phyloP scores from a whole-genome alignment of 2,113 vertebrate genomes.

The Melierax canorus region DNA sequence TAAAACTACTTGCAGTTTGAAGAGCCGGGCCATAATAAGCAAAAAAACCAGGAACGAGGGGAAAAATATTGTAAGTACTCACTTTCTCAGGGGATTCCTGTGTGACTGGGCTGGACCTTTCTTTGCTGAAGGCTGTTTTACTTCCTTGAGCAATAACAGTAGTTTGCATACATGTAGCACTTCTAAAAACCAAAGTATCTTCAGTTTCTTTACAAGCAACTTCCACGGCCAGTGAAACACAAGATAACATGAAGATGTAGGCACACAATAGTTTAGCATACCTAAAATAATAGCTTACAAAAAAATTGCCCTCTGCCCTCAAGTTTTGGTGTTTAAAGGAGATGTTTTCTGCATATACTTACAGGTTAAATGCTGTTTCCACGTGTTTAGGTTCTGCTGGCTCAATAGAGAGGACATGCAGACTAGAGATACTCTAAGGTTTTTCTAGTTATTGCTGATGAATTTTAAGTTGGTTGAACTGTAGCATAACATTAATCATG shows the following conservation, averaged over 20 bases:
- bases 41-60: background rate
- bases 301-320: background rate
- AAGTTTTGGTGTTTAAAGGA: background rate
- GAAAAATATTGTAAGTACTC: background rate
- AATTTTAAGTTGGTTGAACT: background rate
- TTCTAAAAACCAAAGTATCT: background rate
- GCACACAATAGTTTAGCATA: background rate
- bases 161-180: background rate
- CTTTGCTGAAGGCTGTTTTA: background rate
- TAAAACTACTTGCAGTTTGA: background rate
- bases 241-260: background rate
- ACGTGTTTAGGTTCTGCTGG: background rate
- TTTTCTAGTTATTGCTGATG: background rate
- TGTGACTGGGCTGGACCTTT: background rate
- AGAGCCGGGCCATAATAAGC: background rate
- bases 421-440: background rate
- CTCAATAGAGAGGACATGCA: background rate
- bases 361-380: background rate
- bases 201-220: background rate
- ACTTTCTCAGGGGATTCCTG: background rate
- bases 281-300: background rate
- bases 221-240: rapidly evolving
- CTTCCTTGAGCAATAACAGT: background rate
- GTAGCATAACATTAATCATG: background rate
- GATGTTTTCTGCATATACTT: background rate